Evolutionary conservation across 2,113 vertebrate species (phyloP), one percentile per base, ranked within the genome.

Genomic region (Cynoglossus semilaevis): DNA sequence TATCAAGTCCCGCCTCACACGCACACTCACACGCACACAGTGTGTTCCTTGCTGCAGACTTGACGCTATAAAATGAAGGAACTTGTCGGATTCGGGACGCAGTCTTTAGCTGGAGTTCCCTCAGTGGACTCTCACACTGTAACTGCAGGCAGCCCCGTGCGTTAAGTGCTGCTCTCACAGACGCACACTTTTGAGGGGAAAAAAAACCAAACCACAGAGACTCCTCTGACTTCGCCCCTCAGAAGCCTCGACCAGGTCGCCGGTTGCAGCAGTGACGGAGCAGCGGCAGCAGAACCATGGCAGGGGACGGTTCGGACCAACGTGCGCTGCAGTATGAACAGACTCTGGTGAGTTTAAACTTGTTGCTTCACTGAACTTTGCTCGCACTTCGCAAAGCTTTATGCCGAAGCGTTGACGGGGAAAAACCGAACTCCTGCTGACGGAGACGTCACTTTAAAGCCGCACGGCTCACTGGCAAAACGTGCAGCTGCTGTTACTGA

Each of bases 311-410:
- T 62, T 89, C 92, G 49, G 94, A 93, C 63, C 93, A 92, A 83
- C 93, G 94, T 65, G 94, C 93, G 76, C 93, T 98, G 75, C 94
- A 98, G 66, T 98, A 98, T 67, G 94, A 97, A 58, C 95, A 98
- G 85, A 97, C 96, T 56, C 74, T 98, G 94, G 96, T 98, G 78
- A 94, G 96, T 89, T 18, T 8, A 1, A 5, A 76, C 72, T 67
- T 72, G 75, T 78, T 79, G 79, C 55, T 37, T 1, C 9, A 51
- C n/a, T 53, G 44, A 56, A 68, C 66, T 84, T 75, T 70, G 58
- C n/a, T 18, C 61, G 7, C 50, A 12, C 16, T 58, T 5, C 50
- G 12, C 40, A 14, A 53, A 43, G 36, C 51, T 8, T 1, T 8
- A 8, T 1, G 38, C 10, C 14, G 38, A 10, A 12, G 15, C 37